phyloP scores from a whole-genome alignment of 2,888 invertebrate genomes.

The Herminia tarsipennalis region DNA sequence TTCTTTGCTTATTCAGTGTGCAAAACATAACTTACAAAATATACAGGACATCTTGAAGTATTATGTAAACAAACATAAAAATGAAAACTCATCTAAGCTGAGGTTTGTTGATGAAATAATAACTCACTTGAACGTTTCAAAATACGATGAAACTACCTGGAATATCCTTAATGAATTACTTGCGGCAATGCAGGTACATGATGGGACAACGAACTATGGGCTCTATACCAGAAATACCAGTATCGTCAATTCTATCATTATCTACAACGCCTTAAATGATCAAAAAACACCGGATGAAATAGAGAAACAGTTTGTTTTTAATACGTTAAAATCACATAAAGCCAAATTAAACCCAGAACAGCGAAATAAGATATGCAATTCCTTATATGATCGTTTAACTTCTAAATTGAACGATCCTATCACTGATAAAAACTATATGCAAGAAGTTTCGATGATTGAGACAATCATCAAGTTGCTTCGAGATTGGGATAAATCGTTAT shows the following conservation, averaged over 20 bases:
- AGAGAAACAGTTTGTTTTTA: slow-evolving; percentile 11
- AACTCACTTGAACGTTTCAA: slow-evolving; percentile 40
- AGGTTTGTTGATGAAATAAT: slow-evolving; percentile 54
- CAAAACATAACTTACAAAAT: slow-evolving; percentile 46
- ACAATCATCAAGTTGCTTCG: slow-evolving; percentile 49
- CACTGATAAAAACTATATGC: background rate
- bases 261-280: slow-evolving; percentile 53
- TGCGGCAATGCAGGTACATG: slow-evolving; percentile 56
- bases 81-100: slow-evolving; percentile 50
- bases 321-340: slow-evolving; percentile 27
- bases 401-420: slow-evolving; percentile 36
- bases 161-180: slow-evolving; percentile 58
- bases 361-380: slow-evolving; percentile 58
- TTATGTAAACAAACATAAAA: slow-evolving; percentile 55
- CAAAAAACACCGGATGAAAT: slow-evolving; percentile 16
- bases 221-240: slow-evolving; percentile 1
- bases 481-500: slow-evolving; percentile 60
- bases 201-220: slow-evolving; percentile 39
- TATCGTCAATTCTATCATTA: slow-evolving; percentile 49
- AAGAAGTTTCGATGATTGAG: slow-evolving; percentile 5
- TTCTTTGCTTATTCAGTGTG: slow-evolving; percentile 51
- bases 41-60: slow-evolving; percentile 54
- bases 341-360: slow-evolving; percentile 49
- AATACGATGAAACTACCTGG: slow-evolving; percentile 61
- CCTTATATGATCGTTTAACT: slow-evolving; percentile 47